Evolutionary conservation across 2,113 vertebrate genomes (phyloP).

Genomic region (Arvicanthis niloticus): DNA sequence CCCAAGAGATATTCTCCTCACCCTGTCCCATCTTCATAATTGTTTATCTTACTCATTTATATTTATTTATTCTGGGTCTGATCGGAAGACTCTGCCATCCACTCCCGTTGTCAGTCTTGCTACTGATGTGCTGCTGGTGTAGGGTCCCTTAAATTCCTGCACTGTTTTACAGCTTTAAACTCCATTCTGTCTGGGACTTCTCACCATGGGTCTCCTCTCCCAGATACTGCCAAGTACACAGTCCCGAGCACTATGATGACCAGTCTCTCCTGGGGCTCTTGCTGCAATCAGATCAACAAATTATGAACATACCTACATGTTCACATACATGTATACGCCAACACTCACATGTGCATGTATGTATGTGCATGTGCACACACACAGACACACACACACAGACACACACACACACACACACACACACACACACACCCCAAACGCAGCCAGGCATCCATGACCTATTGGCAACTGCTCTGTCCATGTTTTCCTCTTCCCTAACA

Average conservation of each 20-base stretch:
- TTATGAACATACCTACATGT: no score
- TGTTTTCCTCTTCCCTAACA: background rate
- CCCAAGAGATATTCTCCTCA: background rate
- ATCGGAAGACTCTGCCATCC: background rate
- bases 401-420: background rate
- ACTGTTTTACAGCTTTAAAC: background rate
- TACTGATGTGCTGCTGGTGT: background rate
- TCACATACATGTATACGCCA: background rate
- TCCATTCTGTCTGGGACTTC: background rate
- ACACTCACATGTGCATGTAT: no score
- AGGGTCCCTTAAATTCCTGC: background rate
- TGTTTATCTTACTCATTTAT: background rate
- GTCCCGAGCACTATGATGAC: background rate
- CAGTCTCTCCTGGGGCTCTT: background rate
- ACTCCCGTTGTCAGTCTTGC: background rate
- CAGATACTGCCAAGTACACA: background rate
- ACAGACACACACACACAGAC: background rate
- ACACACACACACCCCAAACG: background rate
- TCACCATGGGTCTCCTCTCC: background rate
- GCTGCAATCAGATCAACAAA: background rate
- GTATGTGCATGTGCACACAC: background rate
- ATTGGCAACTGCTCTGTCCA: background rate
- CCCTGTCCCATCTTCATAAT: background rate
- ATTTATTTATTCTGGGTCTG: background rate
- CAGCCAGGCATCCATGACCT: background rate